Base-by-base conservation (phyloP, 2,797 vertebrate species). In the Alauda arvensis region DNA sequence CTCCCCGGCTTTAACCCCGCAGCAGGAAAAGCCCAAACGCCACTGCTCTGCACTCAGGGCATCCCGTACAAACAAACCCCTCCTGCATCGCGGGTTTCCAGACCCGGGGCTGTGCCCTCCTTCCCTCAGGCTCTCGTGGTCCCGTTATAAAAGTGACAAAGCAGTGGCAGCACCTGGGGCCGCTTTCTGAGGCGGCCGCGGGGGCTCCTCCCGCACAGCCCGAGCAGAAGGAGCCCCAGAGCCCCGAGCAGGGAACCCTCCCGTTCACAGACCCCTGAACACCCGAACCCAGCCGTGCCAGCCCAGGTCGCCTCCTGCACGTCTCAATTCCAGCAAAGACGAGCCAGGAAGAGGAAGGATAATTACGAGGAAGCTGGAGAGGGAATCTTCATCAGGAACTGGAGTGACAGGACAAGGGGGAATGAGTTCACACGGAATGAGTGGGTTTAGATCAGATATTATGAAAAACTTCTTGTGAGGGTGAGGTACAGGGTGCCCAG, bases 121-220 rank as follows among this genome's bases (percentile, higher is more conserved):
- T 37, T 24, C n/a, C 34, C 75, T 6, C 7, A 0, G 8, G 49
- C 56, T 2, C 56, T 33, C 11, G 0, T 0, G 15, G 13, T 18
- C 31, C 51, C 3, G 2, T 10, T 13, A 2, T 0, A 7, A 5
- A 10, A 14, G 52, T 5, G 25, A 34, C 62, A 55, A 19, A 24
- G 34, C 6, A 43, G 39, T 0, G 2, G n/a, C 49, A 37, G 69
- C 37, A 2, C 49, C 46, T 1, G n/a, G 49, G 37, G 23, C 33
- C 4, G 1, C 14, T 42, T 28, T 12, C 45, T 16, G 24, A 3
- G 49, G 56, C 3, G 39, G 48, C 37, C 2, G 0, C 0, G 2
- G 55, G 1, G 18, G 33, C 66, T 77, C 75, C 49, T 39, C 31
- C 4, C 20, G 28, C 0, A 0, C 21, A 12, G 8, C 40, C 42